Evolutionary conservation across 1,140 invertebrate species (phyloP), one percentile per base, ranked within the genome.

Genomic region (Eueides isabella): DNA sequence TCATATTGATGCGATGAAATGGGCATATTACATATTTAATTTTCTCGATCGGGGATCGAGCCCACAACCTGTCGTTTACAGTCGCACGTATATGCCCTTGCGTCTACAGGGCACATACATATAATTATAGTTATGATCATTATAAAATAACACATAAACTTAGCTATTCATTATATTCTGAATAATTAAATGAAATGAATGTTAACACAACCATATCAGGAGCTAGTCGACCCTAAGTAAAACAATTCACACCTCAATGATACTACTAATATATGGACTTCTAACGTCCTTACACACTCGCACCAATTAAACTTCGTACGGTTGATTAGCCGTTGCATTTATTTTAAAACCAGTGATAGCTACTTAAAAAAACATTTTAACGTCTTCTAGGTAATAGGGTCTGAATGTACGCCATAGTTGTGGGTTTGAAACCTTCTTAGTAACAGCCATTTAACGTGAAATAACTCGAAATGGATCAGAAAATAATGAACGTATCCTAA

Each of bases 221-320:
- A 55, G 16, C 0, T 5, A 72, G 61, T 61, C 44, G 48, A 41
- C 64, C 65, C 71, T 38, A 67, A 65, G 71, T 48, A 66, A 31
- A 62, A 61, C 48, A 38, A 55, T 73, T 72, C 33, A 69, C 67
- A 41, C 73, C 41, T 75, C 73, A 70, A 71, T 71, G 73, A 70
- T 75, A 74, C 41, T 30, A 33, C 61, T 61, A 14, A 69, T 35
- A 67, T 65, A 66, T 29, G 7, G 7, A 33, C 35, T 55, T 75
- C 73, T 66, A 66, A 75, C 70, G 73, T 71, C 73, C 73, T 68
- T 66, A 75, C 48, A 70, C 69, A 30, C 72, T 69, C 68, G 61
- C 41, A 38, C 7, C 38, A 75, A 75, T 75, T 75, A 71, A 33
- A 41, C 55, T 68, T 63, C 35, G 48, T 69, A 69, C 14, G 67